phyloP scores from a whole-genome alignment of 1,140 invertebrate species.

The Palaemon carinicauda region DNA sequence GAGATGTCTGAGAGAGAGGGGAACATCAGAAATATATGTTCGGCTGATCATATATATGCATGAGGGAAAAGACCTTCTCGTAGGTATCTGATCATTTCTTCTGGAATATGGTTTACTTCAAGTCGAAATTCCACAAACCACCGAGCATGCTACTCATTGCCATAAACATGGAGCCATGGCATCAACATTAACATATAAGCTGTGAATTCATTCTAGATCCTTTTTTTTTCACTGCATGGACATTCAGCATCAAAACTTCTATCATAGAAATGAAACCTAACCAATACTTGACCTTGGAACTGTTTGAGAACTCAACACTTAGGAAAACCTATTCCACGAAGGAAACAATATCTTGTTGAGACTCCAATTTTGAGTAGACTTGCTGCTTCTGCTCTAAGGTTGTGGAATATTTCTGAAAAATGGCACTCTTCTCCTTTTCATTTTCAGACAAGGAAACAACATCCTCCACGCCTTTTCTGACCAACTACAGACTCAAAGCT shows the following conservation, averaged over 20 bases:
- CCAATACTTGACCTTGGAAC: constrained; percentile 4
- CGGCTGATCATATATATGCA: no score
- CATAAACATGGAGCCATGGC: neutral
- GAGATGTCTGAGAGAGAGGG: no score
- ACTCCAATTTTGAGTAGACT: neutral
- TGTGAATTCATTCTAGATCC: neutral
- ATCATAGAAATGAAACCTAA: neutral
- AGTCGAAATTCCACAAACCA: constrained; percentile 10
- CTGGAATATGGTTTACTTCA: neutral
- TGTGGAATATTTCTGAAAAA: neutral
- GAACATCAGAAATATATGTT: no score
- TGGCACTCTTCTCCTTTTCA: constrained; percentile 3
- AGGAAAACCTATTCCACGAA: neutral
- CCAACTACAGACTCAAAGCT: neutral
- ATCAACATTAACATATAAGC: neutral
- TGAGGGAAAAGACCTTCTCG: neutral
- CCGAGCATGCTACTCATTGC: neutral
- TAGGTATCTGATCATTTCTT: neutral
- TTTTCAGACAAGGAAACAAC: constrained; percentile 4
- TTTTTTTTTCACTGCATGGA: constrained; percentile 4
- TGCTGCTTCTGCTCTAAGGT: neutral
- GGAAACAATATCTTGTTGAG: neutral
- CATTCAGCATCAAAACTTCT: constrained; percentile 6
- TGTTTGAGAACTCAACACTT: neutral
- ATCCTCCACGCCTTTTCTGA: neutral